Base-by-base conservation (phyloP, 2,113 vertebrate species). In the Dolichallabes microphthalmus region DNA sequence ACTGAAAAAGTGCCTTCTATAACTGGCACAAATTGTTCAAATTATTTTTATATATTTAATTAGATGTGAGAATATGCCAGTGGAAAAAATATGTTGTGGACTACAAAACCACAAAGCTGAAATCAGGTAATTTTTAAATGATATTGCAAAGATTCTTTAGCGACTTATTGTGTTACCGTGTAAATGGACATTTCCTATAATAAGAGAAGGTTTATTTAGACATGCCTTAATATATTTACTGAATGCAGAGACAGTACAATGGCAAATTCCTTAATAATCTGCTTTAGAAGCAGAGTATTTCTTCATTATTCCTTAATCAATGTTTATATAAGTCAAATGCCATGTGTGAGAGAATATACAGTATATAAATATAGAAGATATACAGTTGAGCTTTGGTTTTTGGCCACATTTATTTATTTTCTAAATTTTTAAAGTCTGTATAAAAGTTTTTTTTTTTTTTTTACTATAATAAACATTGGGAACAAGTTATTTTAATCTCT, bases 331-430 rank as follows among this genome's bases (percentile, higher is more conserved):
- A 92, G 91, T 22, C 12, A 30, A 84, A 64, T 84, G 39, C 50
- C 60, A 92, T 91, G 83, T 85, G 92, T 92, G 86, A 90, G 17
- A 39, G 32, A 20, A 45, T 71, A 71, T 71, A 69, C 68, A 45
- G 35, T 39, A 12, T 35, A 71, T 20, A 20, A 20, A 71, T 50
- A 50, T 45, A 88, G 91, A 90, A 63, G 83, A 85, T 88, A 89
- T 85, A 87, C 86, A 90, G 91, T 86, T 90, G 69, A 93, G 89
- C 93, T 93, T 91, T 68, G 92, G 89, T 92, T 92, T 92, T 93
- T 92, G 93, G 92, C 93, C 93, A 94, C 91, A 93, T 94, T 92
- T 94, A 94, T 95, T 95, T 95, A 95, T 95, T 95, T 95, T 94
- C 89, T 94, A 91, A 94, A 94, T 94, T 93, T 93, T 92, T 90